Conservation (phyloP, 2,888 invertebrate species). For the Platerodrilus igneus region DNA sequence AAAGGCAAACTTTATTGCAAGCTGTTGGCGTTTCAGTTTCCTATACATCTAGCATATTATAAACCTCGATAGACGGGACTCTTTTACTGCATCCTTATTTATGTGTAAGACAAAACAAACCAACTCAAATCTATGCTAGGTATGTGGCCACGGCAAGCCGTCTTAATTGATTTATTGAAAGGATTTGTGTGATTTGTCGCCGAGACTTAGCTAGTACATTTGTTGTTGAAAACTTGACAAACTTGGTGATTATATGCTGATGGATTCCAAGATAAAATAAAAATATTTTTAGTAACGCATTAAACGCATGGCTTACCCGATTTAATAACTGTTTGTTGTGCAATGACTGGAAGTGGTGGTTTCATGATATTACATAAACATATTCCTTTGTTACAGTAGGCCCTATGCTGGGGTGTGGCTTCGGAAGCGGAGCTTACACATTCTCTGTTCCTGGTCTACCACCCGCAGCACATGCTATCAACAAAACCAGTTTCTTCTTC, state of each 20-base stretch:
- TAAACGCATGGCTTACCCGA: constrained; percentile 21
- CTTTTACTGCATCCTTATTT: constrained; percentile 34
- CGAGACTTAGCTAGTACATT: constrained; percentile 35
- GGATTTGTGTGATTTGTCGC: constrained; percentile 48
- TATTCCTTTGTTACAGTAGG: constrained; percentile 46
- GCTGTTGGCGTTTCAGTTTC: too few relatives aligned
- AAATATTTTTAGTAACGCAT: constrained; percentile 14
- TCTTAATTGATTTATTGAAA: constrained; percentile 46
- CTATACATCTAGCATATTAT: too few relatives aligned
- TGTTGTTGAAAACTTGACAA: constrained; percentile 28
- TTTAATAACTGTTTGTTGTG: constrained; percentile 27
- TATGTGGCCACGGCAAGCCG: constrained; percentile 36
- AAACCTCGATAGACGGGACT: constrained; percentile 13
- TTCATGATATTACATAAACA: constrained; percentile 32
- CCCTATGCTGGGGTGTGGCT: constrained; percentile 44
- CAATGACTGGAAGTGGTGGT: constrained; percentile 30
- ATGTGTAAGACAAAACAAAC: constrained; percentile 40
- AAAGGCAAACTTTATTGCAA: not conserved
- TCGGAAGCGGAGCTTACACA: constrained; percentile 43
- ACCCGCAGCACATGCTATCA: constrained; percentile 41
- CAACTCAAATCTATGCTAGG: constrained; percentile 35
- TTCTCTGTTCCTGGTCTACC: constrained; percentile 47
- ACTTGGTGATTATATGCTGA: constrained; percentile 18
- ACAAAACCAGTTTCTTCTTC: constrained; percentile 46
- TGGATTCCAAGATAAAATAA: constrained; percentile 23